Percentiles rank a stretch among this genome's conserved stretches.
Evolutionary conservation across 2,888 invertebrate genomes (phyloP).

Genomic region (Chloroclystis v-ata): DNA sequence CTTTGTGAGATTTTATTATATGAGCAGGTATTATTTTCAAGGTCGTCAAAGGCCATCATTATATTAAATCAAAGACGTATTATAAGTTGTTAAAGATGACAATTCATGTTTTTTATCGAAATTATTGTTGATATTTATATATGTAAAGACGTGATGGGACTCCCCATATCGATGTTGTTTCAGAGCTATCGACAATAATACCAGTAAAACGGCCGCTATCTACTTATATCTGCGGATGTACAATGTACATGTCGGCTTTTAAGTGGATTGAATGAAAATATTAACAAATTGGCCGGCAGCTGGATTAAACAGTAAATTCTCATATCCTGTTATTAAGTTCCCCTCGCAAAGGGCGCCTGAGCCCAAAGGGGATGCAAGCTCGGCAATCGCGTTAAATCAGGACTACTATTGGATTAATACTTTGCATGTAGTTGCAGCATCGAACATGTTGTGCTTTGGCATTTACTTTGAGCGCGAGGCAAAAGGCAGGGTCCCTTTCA

Average conservation of each 20-base stretch:
- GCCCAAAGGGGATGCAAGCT: conserved; percentile 67
- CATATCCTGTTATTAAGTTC: conserved; percentile 76
- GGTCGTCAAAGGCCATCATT: too few relatives aligned
- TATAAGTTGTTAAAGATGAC: too few relatives aligned
- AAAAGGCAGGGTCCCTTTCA: too few relatives aligned
- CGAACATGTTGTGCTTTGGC: background rate
- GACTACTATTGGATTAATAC: conserved; percentile 68
- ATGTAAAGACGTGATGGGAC: too few relatives aligned
- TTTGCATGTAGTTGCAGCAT: conserved; percentile 30
- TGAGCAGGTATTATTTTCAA: too few relatives aligned
- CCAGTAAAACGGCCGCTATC: background rate
- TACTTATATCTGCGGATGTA: conserved; percentile 5
- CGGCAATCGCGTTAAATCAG: conserved; percentile 75
- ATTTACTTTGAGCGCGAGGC: background rate
- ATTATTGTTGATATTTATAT: too few relatives aligned
- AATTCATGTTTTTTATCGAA: too few relatives aligned
- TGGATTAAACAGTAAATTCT: conserved; percentile 78
- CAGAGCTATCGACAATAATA: background rate
- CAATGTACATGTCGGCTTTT: conserved; percentile 52
- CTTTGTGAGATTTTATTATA: too few relatives aligned
- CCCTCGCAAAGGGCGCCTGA: conserved; percentile 70
- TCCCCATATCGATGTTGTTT: background rate
- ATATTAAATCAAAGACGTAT: too few relatives aligned
- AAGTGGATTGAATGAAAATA: conserved; percentile 77
- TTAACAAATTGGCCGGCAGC: conserved; percentile 76